phyloP scores from a whole-genome alignment of 1,140 invertebrate species.

The Araneus ventricosus region DNA sequence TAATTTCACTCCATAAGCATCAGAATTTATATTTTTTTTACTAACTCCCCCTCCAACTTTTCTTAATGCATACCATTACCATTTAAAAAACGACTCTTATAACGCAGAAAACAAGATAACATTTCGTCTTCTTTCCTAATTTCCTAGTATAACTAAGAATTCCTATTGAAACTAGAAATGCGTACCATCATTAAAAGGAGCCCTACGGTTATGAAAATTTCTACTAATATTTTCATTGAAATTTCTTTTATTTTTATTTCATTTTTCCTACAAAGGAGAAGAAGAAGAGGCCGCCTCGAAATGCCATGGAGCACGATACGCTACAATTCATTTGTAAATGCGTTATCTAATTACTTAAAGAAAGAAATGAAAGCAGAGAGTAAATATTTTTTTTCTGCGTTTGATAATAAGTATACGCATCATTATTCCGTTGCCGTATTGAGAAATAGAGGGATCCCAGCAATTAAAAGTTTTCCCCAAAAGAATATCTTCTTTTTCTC shows the following conservation, averaged over 20 bases:
- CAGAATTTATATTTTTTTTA: neutral
- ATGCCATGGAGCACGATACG: neutral
- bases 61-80: neutral
- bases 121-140: slow-evolving; percentile 14
- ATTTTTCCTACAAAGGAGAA: neutral
- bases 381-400: neutral
- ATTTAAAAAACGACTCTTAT: slow-evolving; percentile 10
- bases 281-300: neutral
- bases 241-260: slow-evolving; percentile 10
- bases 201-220: slow-evolving; percentile 36
- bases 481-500: neutral
- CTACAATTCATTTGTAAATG: slow-evolving; percentile 52
- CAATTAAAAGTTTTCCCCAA: slow-evolving; percentile 29
- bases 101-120: slow-evolving; percentile 13
- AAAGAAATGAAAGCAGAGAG: slow-evolving; percentile 27
- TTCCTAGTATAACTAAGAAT: slow-evolving; percentile 30
- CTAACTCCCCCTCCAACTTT: neutral
- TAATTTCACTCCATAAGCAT: neutral
- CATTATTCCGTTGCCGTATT: slow-evolving; percentile 11
- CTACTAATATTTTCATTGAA: neutral
- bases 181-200: slow-evolving; percentile 36
- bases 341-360: slow-evolving; percentile 54
- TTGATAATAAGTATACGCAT: slow-evolving; percentile 13
- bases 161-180: slow-evolving; percentile 36
- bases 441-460: neutral